A percentile compares a stretch with the other conserved stretches of the same genome.
phyloP scores from a whole-genome alignment of 2,888 invertebrate genomes.

The Callinectes sapidus region DNA sequence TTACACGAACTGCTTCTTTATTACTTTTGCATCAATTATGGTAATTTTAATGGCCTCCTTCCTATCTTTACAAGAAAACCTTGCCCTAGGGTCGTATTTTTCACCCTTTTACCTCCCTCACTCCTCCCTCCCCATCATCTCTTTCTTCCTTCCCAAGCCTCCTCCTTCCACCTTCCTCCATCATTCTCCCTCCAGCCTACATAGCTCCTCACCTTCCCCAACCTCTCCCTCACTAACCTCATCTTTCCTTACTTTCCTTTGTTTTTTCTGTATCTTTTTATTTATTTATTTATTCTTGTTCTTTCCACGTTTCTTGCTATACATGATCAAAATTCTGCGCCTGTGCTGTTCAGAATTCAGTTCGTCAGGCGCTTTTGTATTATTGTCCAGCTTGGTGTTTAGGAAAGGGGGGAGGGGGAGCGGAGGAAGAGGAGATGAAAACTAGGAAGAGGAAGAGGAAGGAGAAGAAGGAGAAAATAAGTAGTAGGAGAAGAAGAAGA shows the following conservation, averaged over 20 bases:
- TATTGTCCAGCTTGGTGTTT: slow-evolving; percentile 13
- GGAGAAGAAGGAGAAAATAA: background rate
- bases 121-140: background rate
- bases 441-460: background rate
- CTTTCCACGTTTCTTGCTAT: background rate
- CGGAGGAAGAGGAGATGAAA: background rate
- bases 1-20: background rate
- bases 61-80: slow-evolving; percentile 16
- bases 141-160: background rate
- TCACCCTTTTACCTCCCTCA: background rate
- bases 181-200: background rate
- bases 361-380: slow-evolving; percentile 20
- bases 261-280: no score
- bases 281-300: background rate
- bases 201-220: background rate
- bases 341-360: background rate
- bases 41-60: slow-evolving; percentile 13
- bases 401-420: background rate
- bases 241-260: background rate
- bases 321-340: background rate
- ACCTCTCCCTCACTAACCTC: background rate
- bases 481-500: background rate
- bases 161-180: background rate
- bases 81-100: slow-evolving; percentile 7
- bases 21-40: background rate